phyloP scores from a whole-genome alignment of 2,797 vertebrate species.

The Clarias pachynema region DNA sequence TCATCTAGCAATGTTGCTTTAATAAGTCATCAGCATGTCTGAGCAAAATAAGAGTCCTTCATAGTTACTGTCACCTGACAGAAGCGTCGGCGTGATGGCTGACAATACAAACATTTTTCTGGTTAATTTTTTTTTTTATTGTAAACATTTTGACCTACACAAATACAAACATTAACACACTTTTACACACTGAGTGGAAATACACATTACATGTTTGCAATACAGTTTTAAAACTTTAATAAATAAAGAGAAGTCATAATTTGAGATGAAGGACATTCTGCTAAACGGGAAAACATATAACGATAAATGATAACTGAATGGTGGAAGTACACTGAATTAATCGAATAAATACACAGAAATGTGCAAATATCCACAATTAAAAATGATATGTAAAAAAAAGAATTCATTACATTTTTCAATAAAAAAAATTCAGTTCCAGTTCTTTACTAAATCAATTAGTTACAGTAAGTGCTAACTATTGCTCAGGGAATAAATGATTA shows the following conservation, averaged over 20 bases:
- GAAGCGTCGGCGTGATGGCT: not conserved
- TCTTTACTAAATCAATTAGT: not conserved
- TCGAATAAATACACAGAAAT: not conserved
- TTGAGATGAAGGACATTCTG: not conserved
- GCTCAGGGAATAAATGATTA: not conserved
- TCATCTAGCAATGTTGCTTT: not conserved
- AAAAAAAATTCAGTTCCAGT: not conserved
- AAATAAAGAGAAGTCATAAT: not conserved
- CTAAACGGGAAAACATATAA: not conserved
- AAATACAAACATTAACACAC: not conserved
- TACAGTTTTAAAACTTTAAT: not conserved
- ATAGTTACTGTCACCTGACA: not conserved
- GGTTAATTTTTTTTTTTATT: not conserved
- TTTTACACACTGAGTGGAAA: not conserved
- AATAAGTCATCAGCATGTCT: not conserved
- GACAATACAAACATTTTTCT: not conserved
- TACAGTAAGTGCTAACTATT: not conserved
- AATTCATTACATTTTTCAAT: not conserved
- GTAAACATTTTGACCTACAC: conserved; percentile 22
- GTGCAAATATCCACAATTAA: not conserved
- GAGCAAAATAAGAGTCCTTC: not conserved
- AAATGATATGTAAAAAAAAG: no score
- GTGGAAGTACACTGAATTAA: not conserved
- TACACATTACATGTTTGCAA: not conserved
- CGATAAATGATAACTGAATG: not conserved